These are phyloP conservation scores for Acanthacorydalis orientalis DNA, from an alignment of 2,888 invertebrate species.

Conservation along the genomic window DNA sequence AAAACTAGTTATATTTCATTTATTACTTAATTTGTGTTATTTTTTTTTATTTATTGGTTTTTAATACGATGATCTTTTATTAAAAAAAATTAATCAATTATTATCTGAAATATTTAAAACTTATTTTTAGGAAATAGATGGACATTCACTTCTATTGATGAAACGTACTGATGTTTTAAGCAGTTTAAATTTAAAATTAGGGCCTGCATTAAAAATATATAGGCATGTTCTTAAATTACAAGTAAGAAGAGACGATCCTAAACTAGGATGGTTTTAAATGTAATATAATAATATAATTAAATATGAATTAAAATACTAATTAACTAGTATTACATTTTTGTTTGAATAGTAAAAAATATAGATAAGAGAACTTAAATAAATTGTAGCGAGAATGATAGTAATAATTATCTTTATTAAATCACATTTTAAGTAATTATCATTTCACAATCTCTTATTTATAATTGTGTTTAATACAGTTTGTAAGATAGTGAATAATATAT, in stretches of 20 bases:
- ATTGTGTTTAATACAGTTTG: too few species aligned
- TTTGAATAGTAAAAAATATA: too few species aligned
- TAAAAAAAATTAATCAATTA: neutral
- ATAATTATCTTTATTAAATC: too few species aligned
- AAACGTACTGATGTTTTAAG: slow-evolving; percentile 69
- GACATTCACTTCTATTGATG: slow-evolving; percentile 68
- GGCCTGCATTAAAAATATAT: slow-evolving; percentile 76
- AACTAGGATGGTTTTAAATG: slow-evolving; percentile 49
- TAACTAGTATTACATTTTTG: too few species aligned
- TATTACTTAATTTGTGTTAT: slow-evolving; percentile 3
- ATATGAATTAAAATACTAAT: too few species aligned
- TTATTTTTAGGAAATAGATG: slow-evolving; percentile 70
- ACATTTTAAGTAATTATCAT: too few species aligned
- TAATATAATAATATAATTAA: neutral
- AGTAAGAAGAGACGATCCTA: slow-evolving; percentile 54
- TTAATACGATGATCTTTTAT: neutral
- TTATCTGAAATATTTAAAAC: slow-evolving; percentile 6
- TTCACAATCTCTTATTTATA: too few species aligned
- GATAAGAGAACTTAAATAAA: neutral
- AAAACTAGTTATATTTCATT: neutral
- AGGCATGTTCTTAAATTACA: slow-evolving; percentile 66
- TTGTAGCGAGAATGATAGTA: neutral
- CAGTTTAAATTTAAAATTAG: slow-evolving; percentile 66
- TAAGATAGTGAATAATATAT: too few species aligned
- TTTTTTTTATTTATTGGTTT: slow-evolving; percentile 5